Base-by-base conservation (phyloP, 2,113 vertebrate genomes). In the Alosa alosa region DNA sequence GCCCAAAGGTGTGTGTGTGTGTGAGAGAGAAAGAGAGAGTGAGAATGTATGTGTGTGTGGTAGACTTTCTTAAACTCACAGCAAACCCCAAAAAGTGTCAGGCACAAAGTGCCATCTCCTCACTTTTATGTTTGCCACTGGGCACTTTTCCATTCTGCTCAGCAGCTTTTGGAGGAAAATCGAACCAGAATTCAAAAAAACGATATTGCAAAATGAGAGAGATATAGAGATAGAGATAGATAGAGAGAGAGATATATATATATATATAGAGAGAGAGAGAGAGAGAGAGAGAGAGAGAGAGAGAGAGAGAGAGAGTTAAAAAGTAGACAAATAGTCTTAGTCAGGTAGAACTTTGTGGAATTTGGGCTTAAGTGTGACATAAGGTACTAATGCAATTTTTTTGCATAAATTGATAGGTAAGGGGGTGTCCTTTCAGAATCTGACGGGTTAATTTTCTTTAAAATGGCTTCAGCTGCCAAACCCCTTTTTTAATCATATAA, bases 141-240 rank as follows among this genome's bases (percentile, higher is more conserved):
- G 72, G 72, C 72, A 78, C 72, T 78, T 78, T 78, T 78, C 72
- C 17, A 78, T 39, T 78, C 31, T 6, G 72, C 72, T 78, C 72
- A 78, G 72, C 72, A 78, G 15, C 31, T 39, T 78, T 41, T 78
- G 72, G 72, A 4, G 31, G 72, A 78, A 78, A 78, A 78, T 78
- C 72, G 72, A 78, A 78, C 72, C 72, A 78, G 72, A 78, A 78
- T 78, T 78, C 31, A 78, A n/a, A n/a, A n/a, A n/a, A n/a, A n/a
- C n/a, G n/a, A 41, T 78, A 78, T 39, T 78, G 72, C 39, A 78
- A 78, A 78, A 78, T 78, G 72, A 78, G 72, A 78, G 39, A 41
- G 25, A 39, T 13, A 36, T 36, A 11, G 13, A 75, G 68, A 17
- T 0, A 22, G 6, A 22, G 20, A 18, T 22, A 3, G 7, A 22